Conservation (phyloP, 1,140 invertebrate species). For the Macrotrachela quadricornifera region DNA sequence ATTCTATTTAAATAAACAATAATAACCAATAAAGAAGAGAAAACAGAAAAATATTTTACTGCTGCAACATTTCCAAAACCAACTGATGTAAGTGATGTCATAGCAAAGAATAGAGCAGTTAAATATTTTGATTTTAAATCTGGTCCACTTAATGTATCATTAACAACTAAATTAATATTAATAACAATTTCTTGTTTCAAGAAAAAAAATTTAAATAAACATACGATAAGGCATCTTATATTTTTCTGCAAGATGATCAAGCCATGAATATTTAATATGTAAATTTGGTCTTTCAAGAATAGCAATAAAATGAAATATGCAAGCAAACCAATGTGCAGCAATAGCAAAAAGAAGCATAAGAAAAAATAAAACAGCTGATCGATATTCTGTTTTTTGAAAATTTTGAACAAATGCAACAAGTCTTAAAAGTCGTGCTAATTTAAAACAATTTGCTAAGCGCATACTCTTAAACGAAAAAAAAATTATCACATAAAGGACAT, state of each 20-base stretch:
- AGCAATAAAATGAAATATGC: conserved; percentile 54
- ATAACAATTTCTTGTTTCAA: too few species aligned
- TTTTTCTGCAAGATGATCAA: conserved; percentile 54
- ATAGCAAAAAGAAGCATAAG: conserved; percentile 92
- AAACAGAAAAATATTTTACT: too few species aligned
- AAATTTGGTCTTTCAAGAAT: conserved; percentile 22
- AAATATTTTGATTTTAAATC: conserved; percentile 44
- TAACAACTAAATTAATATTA: too few species aligned
- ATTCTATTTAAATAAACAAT: conserved; percentile 93
- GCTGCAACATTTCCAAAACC: too few species aligned
- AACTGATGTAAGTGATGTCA: conserved; percentile 56
- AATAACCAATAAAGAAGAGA: background rate
- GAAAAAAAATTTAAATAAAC: too few species aligned
- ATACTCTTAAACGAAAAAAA: conserved; percentile 52
- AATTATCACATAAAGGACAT: background rate
- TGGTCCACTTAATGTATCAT: conserved; percentile 22
- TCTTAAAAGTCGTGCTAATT: conserved; percentile 76
- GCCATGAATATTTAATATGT: conserved; percentile 58
- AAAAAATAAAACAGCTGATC: conserved; percentile 77
- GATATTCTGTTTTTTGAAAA: conserved; percentile 92
- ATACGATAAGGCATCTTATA: conserved; percentile 20
- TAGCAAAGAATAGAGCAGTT: conserved; percentile 85
- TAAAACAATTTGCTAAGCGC: conserved; percentile 82
- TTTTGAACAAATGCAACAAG: conserved; percentile 83
- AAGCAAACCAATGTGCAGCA: conserved; percentile 94